Evolutionary conservation across 2,113 vertebrate genomes (phyloP), one percentile per base, ranked within the genome.

Genomic region (Montifringilla adamsi): DNA sequence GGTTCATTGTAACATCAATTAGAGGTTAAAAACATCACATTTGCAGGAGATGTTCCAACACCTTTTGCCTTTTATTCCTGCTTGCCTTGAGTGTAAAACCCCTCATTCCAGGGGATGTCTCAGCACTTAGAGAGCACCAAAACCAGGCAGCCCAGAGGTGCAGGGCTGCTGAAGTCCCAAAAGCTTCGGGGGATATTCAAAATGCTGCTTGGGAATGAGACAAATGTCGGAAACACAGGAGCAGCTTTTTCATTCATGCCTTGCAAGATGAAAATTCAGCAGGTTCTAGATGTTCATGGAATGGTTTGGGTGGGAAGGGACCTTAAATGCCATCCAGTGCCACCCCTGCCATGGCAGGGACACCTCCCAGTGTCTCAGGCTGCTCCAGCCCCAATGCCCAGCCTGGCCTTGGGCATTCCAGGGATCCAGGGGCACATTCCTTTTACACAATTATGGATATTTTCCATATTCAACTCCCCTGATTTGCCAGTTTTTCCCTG

Each of bases 141-240:
- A 44, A 46, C 2, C 2, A 20, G 41, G 37, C 39, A 78, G 69
- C 27, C 53, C 68, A 35, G n/a, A 50, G 28, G 33, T 10, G 35
- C 79, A 70, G 46, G 55, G 66, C 31, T 52, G 47, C 81, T 73
- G 68, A 55, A 30, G 68, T 10, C 11, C 64, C 47, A 11, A 1
- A 17, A 4, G 20, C 39, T 39, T 9, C 33, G 50, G 20, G 4
- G 26, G 30, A 20, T 28, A 56, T 11, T 4, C 37, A 37, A 50
- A 79, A 27, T 3, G 4, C 26, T 30, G 33, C 44, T 28, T 46
- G 10, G 33, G 17, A 88, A 41, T 2, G 13, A 18, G 18, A 47
- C 27, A 33, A 23, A 35, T 0, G 1, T 4, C 52, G 49, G 53
- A 15, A 60, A 56, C 2, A 4, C 0, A n/a, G 28, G 1, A 23